Percentiles rank a stretch among this genome's conserved stretches.
These are phyloP conservation scores for Coptodon rendalli DNA, from an alignment of 2,113 vertebrate genomes.

Conservation along the genomic window DNA sequence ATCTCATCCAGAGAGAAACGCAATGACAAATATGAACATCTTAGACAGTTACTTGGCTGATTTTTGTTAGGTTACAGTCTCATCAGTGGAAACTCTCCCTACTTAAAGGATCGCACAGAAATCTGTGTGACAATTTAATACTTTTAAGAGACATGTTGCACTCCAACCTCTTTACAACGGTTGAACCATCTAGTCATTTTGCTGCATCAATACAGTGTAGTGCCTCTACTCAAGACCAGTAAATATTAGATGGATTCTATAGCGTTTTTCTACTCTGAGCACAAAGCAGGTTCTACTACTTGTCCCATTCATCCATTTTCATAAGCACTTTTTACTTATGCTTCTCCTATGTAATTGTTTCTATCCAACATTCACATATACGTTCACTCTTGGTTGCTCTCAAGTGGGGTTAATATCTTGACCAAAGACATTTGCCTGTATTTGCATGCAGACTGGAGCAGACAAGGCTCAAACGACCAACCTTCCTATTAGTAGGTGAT, in stretches of 20 bases:
- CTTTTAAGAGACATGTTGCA: background rate
- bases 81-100: background rate
- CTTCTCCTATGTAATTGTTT: background rate
- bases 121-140: background rate
- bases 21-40: background rate
- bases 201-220: background rate
- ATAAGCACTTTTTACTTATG: background rate
- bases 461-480: fast-evolving
- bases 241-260: background rate
- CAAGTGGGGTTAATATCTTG: background rate
- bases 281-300: background rate
- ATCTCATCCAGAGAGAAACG: background rate
- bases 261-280: background rate
- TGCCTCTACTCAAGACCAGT: background rate
- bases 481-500: background rate
- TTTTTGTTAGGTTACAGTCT: background rate
- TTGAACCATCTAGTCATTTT: background rate
- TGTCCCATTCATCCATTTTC: background rate
- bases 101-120: fast-evolving
- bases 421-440: background rate
- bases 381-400: background rate
- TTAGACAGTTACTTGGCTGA: background rate
- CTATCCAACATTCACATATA: background rate
- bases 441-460: background rate
- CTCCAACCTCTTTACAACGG: background rate